These are phyloP conservation scores for Amazona vittata DNA, from an alignment of 2,113 vertebrate genomes.

Conservation along the genomic window DNA sequence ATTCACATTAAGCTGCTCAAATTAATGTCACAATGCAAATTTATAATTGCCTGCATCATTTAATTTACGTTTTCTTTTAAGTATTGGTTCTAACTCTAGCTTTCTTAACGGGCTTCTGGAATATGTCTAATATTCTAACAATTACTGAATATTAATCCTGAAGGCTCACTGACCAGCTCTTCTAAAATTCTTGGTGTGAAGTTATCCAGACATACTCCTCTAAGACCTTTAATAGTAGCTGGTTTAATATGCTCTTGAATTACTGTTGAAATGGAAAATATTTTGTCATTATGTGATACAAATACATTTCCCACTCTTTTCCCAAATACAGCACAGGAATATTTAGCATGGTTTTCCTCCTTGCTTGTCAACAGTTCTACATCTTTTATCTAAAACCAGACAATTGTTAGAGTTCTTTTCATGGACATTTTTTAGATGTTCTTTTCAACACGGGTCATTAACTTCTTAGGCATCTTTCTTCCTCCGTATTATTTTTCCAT, in stretches of 20 bases:
- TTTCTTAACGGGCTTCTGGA: constrained; percentile 13
- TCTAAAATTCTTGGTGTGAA: constrained; percentile 13
- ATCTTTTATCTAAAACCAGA: not conserved
- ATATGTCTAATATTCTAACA: constrained; percentile 9
- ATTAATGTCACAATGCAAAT: not conserved
- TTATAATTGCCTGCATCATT: not conserved
- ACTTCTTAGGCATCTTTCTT: constrained; percentile 23
- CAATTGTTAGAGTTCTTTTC: not conserved
- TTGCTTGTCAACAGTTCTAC: not conserved
- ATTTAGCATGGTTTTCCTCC: not conserved
- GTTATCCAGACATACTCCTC: constrained; percentile 12
- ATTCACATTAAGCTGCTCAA: not conserved
- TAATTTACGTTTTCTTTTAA: constrained; percentile 3
- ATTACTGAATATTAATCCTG: constrained; percentile 28
- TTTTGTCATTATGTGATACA: constrained; percentile 14
- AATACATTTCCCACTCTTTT: not conserved
- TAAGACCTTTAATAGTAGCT: constrained; percentile 21
- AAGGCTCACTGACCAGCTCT: constrained; percentile 4
- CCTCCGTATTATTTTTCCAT: constrained; percentile 23
- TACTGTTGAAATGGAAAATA: constrained; percentile 42
- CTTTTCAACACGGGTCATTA: not conserved
- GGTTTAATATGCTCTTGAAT: constrained; percentile 24
- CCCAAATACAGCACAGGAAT: not conserved
- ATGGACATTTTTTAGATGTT: not conserved
- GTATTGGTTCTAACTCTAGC: not conserved